Percentiles rank a stretch among this genome's conserved stretches.
Conservation (phyloP, 2,113 vertebrate species). For the Nerophis lumbriciformis region DNA sequence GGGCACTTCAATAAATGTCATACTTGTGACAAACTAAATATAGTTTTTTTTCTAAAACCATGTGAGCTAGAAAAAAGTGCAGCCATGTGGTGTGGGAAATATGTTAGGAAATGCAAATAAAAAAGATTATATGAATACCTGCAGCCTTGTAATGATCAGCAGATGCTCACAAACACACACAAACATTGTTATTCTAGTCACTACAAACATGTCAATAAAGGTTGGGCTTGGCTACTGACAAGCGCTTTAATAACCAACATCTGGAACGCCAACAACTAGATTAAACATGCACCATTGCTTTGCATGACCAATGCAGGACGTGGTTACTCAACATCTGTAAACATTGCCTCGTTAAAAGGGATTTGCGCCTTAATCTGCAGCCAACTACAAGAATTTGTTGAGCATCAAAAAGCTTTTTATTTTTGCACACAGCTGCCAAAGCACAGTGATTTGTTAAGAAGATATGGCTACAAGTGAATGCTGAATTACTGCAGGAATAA, state of each 20-base stretch:
- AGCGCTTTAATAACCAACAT: constrained; percentile 48
- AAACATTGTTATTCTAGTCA: constrained; percentile 38
- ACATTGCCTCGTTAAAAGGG: constrained; percentile 38
- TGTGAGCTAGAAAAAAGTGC: constrained; percentile 31
- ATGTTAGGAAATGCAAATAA: constrained; percentile 24
- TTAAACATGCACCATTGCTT: constrained; percentile 39
- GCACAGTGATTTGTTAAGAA: constrained; percentile 42
- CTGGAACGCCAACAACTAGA: constrained; percentile 45
- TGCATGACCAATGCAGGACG: constrained; percentile 20
- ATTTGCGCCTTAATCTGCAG: constrained; percentile 47
- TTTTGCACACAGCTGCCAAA: constrained; percentile 22
- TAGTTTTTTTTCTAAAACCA: constrained; percentile 23
- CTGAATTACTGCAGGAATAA: neutral
- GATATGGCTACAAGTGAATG: constrained; percentile 40
- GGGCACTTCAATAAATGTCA: constrained; percentile 53
- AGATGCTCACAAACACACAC: constrained; percentile 23
- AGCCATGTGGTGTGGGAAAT: constrained; percentile 21
- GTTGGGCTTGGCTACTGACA: constrained; percentile 47
- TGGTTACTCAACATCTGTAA: constrained; percentile 36
- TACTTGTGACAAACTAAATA: constrained; percentile 61
- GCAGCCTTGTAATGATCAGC: constrained; percentile 50
- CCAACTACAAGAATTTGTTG: constrained; percentile 41
- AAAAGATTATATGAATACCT: constrained; percentile 54
- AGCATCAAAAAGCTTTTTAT: constrained; percentile 36
- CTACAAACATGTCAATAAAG: constrained; percentile 57